Conservation (phyloP, 2,113 vertebrate genomes). For the Microcebus griseorufus region DNA sequence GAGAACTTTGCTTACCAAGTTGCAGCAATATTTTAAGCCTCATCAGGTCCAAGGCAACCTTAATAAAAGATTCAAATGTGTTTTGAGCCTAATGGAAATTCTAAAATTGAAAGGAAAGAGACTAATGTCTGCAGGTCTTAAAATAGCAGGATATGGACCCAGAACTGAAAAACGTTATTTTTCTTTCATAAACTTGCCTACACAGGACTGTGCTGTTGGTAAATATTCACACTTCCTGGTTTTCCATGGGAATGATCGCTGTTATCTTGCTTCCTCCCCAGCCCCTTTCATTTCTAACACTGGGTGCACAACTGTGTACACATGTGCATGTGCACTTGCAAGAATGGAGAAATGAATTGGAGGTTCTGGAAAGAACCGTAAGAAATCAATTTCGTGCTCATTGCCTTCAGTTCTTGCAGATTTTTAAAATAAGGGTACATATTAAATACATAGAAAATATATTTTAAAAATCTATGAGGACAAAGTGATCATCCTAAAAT, state of each 20-base stretch:
- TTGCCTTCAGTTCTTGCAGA: not conserved
- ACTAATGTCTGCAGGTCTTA: not conserved
- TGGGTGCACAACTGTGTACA: not conserved
- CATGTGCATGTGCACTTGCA: too few species aligned
- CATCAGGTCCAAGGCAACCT: not conserved
- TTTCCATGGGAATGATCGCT: not conserved
- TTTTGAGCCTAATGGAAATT: not conserved
- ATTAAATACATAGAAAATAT: slow-evolving; percentile 16
- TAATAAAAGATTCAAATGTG: not conserved
- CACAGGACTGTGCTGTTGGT: not conserved
- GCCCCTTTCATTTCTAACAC: not conserved
- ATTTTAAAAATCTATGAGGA: slow-evolving; percentile 19
- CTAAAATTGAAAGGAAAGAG: slow-evolving; percentile 24
- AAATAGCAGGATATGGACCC: not conserved
- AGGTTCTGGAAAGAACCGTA: not conserved
- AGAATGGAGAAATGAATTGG: not conserved
- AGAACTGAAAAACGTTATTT: not conserved
- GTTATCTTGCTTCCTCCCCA: not conserved
- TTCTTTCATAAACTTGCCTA: not conserved
- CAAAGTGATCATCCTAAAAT: not conserved
- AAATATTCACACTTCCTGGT: not conserved
- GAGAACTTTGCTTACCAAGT: not conserved
- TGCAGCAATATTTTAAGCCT: not conserved
- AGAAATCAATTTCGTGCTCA: not conserved
- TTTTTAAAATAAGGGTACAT: not conserved